Conservation (phyloP, 2,888 invertebrate species). For the Xestia ashworthii region DNA sequence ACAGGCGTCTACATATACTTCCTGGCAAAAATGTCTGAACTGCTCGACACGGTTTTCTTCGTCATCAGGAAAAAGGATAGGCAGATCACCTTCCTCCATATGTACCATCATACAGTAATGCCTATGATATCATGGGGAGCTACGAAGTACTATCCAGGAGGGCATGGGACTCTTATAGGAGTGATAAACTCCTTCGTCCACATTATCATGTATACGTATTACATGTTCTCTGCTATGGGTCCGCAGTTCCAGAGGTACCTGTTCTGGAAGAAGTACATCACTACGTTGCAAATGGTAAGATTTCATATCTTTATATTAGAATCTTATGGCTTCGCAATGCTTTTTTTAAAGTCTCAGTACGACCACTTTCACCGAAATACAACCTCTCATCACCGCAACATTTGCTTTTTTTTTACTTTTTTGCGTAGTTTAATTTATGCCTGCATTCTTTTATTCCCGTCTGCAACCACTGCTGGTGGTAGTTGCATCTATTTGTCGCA, state of each 20-base stretch:
- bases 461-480: too few relatives aligned
- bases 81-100: conserved; percentile 97
- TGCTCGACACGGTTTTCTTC: conserved; percentile 98
- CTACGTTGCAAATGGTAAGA: conserved; percentile 91
- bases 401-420: too few relatives aligned
- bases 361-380: too few relatives aligned
- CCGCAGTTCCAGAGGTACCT: conserved; percentile 96
- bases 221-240: conserved; percentile 96
- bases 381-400: too few relatives aligned
- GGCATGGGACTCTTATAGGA: conserved; percentile 97
- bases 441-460: too few relatives aligned
- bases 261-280: conserved; percentile 98
- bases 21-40: conserved; percentile 96
- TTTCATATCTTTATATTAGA: background rate
- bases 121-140: conserved; percentile 98
- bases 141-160: conserved; percentile 96
- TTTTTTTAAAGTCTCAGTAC: too few relatives aligned
- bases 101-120: conserved; percentile 99
- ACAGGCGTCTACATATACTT: conserved; percentile 96
- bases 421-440: too few relatives aligned
- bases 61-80: conserved; percentile 97
- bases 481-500: too few relatives aligned
- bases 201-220: conserved; percentile 98
- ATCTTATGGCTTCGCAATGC: too few relatives aligned
- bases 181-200: conserved; percentile 98